Conservation (phyloP, 2,797 vertebrate genomes). For the Rhabdomys pumilio region DNA sequence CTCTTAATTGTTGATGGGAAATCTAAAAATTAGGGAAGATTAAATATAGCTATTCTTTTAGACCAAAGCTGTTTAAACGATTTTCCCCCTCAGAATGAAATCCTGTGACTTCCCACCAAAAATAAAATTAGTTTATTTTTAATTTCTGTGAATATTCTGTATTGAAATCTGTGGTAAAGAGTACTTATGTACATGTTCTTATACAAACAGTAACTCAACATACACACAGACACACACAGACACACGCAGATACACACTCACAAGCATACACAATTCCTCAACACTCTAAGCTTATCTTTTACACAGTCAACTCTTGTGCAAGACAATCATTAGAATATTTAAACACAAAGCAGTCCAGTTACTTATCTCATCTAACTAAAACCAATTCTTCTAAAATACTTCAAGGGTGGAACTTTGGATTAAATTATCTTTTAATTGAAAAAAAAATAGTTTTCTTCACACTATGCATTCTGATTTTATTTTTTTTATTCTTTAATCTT, state of each 20-base stretch:
- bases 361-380: conserved; percentile 30
- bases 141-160: conserved; percentile 7
- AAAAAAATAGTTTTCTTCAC: neutral
- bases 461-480: neutral
- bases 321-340: neutral
- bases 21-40: conserved; percentile 66
- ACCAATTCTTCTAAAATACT: neutral
- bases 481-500: no score
- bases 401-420: neutral
- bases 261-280: neutral
- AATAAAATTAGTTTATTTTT: neutral
- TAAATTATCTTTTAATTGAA: conserved; percentile 6
- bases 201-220: neutral
- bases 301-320: neutral
- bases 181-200: neutral
- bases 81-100: conserved; percentile 43
- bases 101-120: neutral
- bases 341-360: neutral
- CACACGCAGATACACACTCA: neutral
- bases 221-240: rapidly evolving
- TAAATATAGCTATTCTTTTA: conserved; percentile 63
- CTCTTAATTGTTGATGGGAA: conserved; percentile 55
- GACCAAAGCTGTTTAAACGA: conserved; percentile 56
- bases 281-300: neutral
- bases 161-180: conserved; percentile 17